Percentiles rank a stretch among this genome's conserved stretches.
Evolutionary conservation across 1,140 invertebrate species (phyloP).

Genomic region (Pristionchus pacificus): DNA sequence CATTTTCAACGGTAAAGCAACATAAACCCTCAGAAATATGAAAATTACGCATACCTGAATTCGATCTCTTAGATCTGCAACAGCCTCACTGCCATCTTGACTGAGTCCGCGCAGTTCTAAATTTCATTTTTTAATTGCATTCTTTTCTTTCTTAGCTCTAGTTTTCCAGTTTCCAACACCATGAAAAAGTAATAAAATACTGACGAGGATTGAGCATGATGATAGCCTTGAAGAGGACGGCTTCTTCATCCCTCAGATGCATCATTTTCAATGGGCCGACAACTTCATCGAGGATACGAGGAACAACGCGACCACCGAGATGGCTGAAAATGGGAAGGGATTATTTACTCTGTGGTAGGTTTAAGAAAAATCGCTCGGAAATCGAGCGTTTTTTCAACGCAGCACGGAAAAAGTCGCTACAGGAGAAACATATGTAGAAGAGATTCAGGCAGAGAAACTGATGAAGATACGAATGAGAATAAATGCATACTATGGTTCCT

Average conservation of each 20-base stretch:
- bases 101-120: slow-evolving; percentile 24
- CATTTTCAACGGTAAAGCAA: too few species aligned
- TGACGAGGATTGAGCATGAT: slow-evolving; percentile 51
- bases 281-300: slow-evolving; percentile 50
- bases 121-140: slow-evolving; percentile 44
- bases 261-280: slow-evolving; percentile 51
- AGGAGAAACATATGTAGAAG: too few species aligned
- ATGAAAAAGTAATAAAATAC: too few species aligned
- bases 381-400: neutral
- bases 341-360: slow-evolving; percentile 9
- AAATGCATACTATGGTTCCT: slow-evolving; percentile 34
- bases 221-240: slow-evolving; percentile 54
- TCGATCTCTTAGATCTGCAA: slow-evolving; percentile 52
- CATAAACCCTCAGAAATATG: neutral
- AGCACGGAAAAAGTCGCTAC: too few species aligned
- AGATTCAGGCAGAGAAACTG: too few species aligned
- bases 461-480: too few species aligned
- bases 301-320: slow-evolving; percentile 52
- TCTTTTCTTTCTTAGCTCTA: too few species aligned
- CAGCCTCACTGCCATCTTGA: slow-evolving; percentile 50
- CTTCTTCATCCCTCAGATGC: slow-evolving; percentile 57
- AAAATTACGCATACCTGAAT: slow-evolving; percentile 35
- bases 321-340: slow-evolving; percentile 49
- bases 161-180: too few species aligned
- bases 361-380: neutral